phyloP scores from a whole-genome alignment of 2,113 vertebrate species.

The Saccopteryx leptura region DNA sequence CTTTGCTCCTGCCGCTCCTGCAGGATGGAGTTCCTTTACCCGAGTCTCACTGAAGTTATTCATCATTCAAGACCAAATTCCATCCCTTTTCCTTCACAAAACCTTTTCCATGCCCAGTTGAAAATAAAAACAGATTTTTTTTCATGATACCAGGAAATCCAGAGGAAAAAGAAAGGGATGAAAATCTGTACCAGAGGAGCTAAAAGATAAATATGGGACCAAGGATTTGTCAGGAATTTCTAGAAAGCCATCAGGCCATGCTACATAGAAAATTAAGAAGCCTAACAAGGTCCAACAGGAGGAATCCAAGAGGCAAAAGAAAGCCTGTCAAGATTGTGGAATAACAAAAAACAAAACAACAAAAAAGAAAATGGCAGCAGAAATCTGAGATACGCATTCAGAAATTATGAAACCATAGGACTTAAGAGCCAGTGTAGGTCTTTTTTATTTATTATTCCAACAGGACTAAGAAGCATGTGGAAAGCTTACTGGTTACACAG shows the following conservation, averaged over 20 bases:
- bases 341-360: constrained; percentile 18
- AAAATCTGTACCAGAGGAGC: not conserved
- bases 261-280: constrained; percentile 54
- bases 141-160: not conserved
- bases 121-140: not conserved
- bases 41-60: not conserved
- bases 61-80: not conserved
- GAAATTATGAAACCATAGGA: constrained; percentile 14
- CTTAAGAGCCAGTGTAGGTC: not conserved
- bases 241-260: constrained; percentile 31
- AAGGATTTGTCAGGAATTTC: constrained; percentile 21
- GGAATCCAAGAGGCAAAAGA: constrained; percentile 36
- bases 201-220: not conserved
- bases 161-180: not conserved
- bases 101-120: not conserved
- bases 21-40: not conserved
- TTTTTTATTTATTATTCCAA: constrained; percentile 64
- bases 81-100: constrained; percentile 15
- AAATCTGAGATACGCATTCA: constrained; percentile 29
- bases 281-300: constrained; percentile 17
- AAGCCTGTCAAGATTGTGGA: not conserved
- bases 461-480: not conserved
- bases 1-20: not conserved
- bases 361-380: constrained; percentile 3
- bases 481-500: constrained; percentile 35